phyloP scores from a whole-genome alignment of 1,140 invertebrate genomes.

The Metaphire vulgaris region DNA sequence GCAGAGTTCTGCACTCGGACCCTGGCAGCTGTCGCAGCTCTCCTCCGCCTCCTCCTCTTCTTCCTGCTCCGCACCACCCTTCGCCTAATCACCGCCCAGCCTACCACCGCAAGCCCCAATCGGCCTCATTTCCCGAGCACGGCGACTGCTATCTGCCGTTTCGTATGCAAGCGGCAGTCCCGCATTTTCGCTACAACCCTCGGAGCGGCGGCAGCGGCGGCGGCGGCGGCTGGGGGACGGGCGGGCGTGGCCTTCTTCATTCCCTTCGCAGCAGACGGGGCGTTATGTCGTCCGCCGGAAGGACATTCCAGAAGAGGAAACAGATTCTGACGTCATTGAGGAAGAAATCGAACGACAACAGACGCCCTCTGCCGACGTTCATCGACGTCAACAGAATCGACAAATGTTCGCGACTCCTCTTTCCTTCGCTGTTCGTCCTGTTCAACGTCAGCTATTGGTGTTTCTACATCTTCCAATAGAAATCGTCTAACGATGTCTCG shows the following conservation, averaged over 20 bases:
- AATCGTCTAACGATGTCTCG: no score
- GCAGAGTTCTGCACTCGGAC: background rate
- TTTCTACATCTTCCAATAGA: slow-evolving; percentile 62
- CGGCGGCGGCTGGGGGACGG: slow-evolving; percentile 36
- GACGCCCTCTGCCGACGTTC: slow-evolving; percentile 70
- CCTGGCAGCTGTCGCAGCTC: no score
- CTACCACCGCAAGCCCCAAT: background rate
- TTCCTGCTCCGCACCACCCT: no score
- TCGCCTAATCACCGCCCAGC: background rate
- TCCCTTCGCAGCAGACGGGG: background rate
- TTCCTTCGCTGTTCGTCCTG: slow-evolving; percentile 85
- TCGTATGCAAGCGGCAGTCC: slow-evolving; percentile 37
- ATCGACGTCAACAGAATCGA: slow-evolving; percentile 96
- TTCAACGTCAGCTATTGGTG: slow-evolving; percentile 93
- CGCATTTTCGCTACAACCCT: slow-evolving; percentile 22
- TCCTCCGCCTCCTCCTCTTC: no score
- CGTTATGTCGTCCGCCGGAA: slow-evolving; percentile 24
- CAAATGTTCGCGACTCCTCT: slow-evolving; percentile 87
- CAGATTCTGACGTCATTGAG: slow-evolving; percentile 42
- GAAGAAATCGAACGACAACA: slow-evolving; percentile 42
- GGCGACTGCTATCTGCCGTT: slow-evolving; percentile 34
- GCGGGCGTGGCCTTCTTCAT: slow-evolving; percentile 21
- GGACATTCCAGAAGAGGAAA: slow-evolving; percentile 34
- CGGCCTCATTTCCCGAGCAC: background rate
- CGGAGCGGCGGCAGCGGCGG: slow-evolving; percentile 36